These are phyloP conservation scores for Onchidella celtica DNA, from an alignment of 2,888 invertebrate genomes.

Conservation along the genomic window DNA sequence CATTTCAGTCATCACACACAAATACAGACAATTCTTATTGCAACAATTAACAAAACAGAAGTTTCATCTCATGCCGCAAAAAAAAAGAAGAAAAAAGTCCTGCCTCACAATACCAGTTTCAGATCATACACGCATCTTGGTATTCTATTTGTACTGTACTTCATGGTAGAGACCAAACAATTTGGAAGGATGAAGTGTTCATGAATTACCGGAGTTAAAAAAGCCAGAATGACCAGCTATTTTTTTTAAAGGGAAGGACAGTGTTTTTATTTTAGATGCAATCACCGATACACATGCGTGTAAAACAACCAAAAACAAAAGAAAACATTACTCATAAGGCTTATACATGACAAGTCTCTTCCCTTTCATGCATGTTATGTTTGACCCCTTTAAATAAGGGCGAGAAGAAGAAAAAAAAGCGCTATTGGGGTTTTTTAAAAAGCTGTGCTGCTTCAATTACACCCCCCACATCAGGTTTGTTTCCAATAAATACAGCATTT, in stretches of 20 bases:
- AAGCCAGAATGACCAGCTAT: too few relatives aligned
- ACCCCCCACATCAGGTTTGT: background rate
- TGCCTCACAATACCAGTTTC: too few relatives aligned
- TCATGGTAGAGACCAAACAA: too few relatives aligned
- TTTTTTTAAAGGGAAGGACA: too few relatives aligned
- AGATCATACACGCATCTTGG: too few relatives aligned
- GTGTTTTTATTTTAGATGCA: too few relatives aligned
- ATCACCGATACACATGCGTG: too few relatives aligned
- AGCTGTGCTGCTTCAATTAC: background rate
- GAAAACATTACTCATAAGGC: background rate
- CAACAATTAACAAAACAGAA: background rate
- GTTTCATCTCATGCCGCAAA: too few relatives aligned
- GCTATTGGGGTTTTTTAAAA: background rate
- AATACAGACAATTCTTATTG: background rate
- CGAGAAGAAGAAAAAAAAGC: background rate
- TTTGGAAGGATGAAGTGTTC: too few relatives aligned
- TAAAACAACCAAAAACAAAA: background rate
- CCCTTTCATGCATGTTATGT: background rate
- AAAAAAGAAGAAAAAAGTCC: too few relatives aligned
- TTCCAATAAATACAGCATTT: conserved; percentile 2
- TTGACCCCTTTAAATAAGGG: background rate
- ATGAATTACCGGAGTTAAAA: too few relatives aligned
- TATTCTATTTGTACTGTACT: too few relatives aligned
- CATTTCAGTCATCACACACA: conserved; percentile 3
- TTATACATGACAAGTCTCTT: background rate